Percentiles rank a stretch among this genome's conserved stretches.
These are phyloP conservation scores for Epizoanthus ramosus DNA, from an alignment of 92 coral and sea anemone genomes.

Conservation along the genomic window DNA sequence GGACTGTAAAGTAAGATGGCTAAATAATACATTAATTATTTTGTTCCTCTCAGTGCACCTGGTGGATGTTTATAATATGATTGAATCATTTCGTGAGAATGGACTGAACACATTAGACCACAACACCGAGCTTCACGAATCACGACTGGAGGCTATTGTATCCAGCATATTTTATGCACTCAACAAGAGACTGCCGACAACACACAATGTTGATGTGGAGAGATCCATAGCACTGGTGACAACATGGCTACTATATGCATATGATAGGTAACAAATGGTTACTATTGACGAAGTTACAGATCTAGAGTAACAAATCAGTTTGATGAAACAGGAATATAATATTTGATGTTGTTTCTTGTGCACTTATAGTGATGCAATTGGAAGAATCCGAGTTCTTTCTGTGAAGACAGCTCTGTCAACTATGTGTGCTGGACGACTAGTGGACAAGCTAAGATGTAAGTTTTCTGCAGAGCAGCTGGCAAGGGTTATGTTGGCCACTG, in stretches of 20 bases:
- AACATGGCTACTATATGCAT: constrained; percentile 97
- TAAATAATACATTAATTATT: neutral
- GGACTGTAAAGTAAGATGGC: neutral
- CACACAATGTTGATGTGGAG: constrained; percentile 93
- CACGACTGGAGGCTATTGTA: constrained; percentile 94
- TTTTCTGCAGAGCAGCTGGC: neutral
- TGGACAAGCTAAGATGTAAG: constrained; percentile 99
- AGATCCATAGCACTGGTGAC: constrained; percentile 92
- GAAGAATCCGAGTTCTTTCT: constrained; percentile 90
- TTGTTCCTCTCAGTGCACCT: constrained; percentile 74
- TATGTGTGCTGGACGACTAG: constrained; percentile 91
- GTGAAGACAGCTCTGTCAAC: constrained; percentile 97
- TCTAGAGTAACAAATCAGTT: neutral
- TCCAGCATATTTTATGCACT: constrained; percentile 99
- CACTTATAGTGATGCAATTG: constrained; percentile 87
- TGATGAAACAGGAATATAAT: neutral
- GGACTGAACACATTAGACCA: constrained; percentile 94
- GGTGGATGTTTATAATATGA: constrained; percentile 98
- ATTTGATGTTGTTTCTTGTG: neutral
- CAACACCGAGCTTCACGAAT: constrained; percentile 94
- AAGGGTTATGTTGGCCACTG: neutral
- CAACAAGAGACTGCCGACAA: constrained; percentile 91
- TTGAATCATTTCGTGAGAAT: constrained; percentile 99
- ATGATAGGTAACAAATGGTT: constrained; percentile 73
- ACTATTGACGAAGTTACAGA: too few species aligned